Base-by-base conservation (phyloP, 2,113 vertebrate genomes). In the Sula dactylatra region DNA sequence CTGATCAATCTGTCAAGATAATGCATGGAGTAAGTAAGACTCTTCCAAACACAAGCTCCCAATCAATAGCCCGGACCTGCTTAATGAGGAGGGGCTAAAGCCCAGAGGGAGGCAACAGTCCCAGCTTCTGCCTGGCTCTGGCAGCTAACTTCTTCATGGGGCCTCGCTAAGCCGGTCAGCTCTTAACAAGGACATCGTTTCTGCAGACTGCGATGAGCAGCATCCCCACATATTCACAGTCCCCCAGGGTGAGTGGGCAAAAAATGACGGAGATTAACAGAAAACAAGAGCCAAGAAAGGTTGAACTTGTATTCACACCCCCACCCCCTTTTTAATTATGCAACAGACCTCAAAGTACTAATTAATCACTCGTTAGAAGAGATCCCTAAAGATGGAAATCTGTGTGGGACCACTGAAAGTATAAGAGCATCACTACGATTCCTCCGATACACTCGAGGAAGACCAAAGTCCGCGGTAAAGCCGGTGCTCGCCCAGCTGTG, bases 1-100 rank as follows among this genome's bases (percentile, higher is more conserved):
- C 98, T 99, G 99, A 99, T 99, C 99, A 99, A 99, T 99, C 99
- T 98, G 98, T 99, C 98, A 99, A 99, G 98, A 99, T 99, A 99
- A 99, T 99, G 99, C 99, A 99, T 99, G 99, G 98, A 98, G 98
- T 98, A 98, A 99, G 99, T 99, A 98, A 99, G 99, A 98, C 98
- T 99, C 98, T 99, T 98, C 98, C 98, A 98, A 98, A 97, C 98
- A 99, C 98, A 98, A 98, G 97, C 97, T 98, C 97, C 98, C 98
- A 99, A 99, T 99, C 99, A 99, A 99, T 99, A 99, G 98, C 98
- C 98, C 11, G 94, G 98, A 98, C 98, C 98, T 98, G 98, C 98
- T 99, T 99, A 99, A 99, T 99, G 98, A 99, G 98, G 98, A 98
- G 98, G 98, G 98, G 98, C 98, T 98, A 97, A 98, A 98, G 98